Base-by-base conservation (phyloP, 2,113 vertebrate genomes). In the Eublepharis macularius region DNA sequence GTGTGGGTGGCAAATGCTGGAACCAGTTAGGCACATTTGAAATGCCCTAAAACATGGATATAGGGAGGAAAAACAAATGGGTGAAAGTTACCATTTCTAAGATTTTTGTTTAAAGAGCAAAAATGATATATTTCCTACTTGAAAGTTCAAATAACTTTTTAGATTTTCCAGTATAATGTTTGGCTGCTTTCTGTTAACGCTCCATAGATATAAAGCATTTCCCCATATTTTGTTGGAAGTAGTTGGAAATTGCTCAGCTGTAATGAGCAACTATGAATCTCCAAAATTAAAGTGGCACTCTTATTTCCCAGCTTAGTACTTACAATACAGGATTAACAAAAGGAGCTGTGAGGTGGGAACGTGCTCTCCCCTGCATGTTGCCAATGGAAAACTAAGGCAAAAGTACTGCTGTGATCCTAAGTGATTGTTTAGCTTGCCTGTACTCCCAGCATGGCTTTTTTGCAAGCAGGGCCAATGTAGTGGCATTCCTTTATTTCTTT, bases 181-280 rank as follows among this genome's bases (percentile, higher is more conserved):
- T 57, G 29, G 34, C 54, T 29, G 19, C 49, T 77, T 79, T 79
- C 54, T 79, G 36, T 63, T 79, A 41, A 79, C 54, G 57, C 41
- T 63, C 54, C 76, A 34, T 29, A 41, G 76, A 63, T 79, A 29
- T 57, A 77, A 57, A 77, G 76, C 51, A 57, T 60, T 79, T 70
- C 63, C 41, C 36, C 36, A 13, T 26, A 63, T 39, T 54, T 36
- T 36, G 16, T 43, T 32, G 36, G 54, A 79, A 79, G 63, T 79
- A 29, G 54, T 79, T 43, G 21, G 76, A 79, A 79, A 79, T 79
- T 79, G 76, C 76, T 63, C 54, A 32, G 76, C 39, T 39, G 60
- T 43, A 79, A 79, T 79, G 54, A 79, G 54, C 76, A 79, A 63
- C 76, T 79, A 60, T 43, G 36, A 79, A 63, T 79, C 54, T 63